Evolutionary conservation across 2,797 vertebrate genomes (phyloP), one percentile per base, ranked within the genome.

Genomic region (Enteromius anoplus): DNA sequence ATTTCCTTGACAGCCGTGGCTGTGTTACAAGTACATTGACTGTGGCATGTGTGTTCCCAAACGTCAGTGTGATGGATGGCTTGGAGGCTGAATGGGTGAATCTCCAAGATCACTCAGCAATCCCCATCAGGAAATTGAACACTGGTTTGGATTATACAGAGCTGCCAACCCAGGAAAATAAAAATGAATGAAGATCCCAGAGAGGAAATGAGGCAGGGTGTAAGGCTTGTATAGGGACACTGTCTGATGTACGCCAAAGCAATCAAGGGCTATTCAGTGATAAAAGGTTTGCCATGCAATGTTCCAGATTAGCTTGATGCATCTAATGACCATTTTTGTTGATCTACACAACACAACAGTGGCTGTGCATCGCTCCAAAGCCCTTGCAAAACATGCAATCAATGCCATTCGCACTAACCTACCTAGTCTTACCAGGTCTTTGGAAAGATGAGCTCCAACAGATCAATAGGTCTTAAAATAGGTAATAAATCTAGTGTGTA

Each of bases 61-160:
- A 77, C 2, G n/a, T 8, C 23, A 15, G 21, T 29, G 62, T 88
- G 81, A 86, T 78, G 32, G 77, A 85, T 78, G 65, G 71, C 78
- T 82, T 62, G 19, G 51, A n/a, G 29, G 71, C 64, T 84, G 64
- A 82, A 73, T 49, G 62, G 51, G 62, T 71, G 68, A 81, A 75
- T 68, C 49, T 81, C 75, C 26, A 1, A 88, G 82, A 79, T 75
- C 79, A 70, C 78, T 71, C 49, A 64, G 51, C 66, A 55, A 73
- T 81, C 62, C 75, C 68, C 51, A 84, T 42, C 68, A 83, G 80
- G 84, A 88, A 87, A 88, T 77, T 65, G 69, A 85, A 78, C 66
- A 60, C 49, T 69, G 55, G 42, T 64, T 51, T 70, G 29, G 60
- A 66, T 78, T 37, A 66, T 40, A 65, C 21, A n/a, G 15, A 71